phyloP scores from a whole-genome alignment of 2,797 vertebrate species.

The Carcharodon carcharias region DNA sequence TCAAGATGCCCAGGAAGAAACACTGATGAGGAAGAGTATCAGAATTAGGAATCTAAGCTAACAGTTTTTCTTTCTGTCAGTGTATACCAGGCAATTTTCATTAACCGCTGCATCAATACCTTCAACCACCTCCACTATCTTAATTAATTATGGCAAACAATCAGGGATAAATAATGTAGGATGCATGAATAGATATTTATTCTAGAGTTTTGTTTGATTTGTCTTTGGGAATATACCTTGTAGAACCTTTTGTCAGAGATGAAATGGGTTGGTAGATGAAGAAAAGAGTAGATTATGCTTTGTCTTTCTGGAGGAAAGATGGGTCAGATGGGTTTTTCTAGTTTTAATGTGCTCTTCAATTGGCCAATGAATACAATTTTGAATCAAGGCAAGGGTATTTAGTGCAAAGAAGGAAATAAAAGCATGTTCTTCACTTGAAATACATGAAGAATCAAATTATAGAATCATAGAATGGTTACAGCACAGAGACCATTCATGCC shows the following conservation, averaged over 20 bases:
- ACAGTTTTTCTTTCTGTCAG: not conserved
- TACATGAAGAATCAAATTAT: not conserved
- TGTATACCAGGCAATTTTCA: not conserved
- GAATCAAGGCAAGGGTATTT: not conserved
- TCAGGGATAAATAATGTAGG: not conserved
- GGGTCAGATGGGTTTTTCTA: not conserved
- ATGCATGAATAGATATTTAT: no score
- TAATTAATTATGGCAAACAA: not conserved
- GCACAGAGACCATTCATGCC: no score
- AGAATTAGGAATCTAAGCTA: not conserved
- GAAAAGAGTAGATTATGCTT: no score
- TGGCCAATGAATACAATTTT: not conserved
- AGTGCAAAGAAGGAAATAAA: not conserved
- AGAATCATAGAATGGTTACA: no score
- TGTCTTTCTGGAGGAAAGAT: not conserved
- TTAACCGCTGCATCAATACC: not conserved
- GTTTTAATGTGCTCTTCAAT: not conserved
- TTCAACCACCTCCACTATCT: not conserved
- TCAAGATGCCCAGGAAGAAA: no score
- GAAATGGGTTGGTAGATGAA: not conserved
- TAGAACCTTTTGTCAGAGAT: not conserved
- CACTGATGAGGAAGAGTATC: no score
- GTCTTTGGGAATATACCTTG: not conserved
- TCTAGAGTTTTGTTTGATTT: not conserved
- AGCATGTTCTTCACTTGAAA: not conserved